Evolutionary conservation across 2,113 vertebrate genomes (phyloP).

Genomic region (Tragelaphus scriptus): DNA sequence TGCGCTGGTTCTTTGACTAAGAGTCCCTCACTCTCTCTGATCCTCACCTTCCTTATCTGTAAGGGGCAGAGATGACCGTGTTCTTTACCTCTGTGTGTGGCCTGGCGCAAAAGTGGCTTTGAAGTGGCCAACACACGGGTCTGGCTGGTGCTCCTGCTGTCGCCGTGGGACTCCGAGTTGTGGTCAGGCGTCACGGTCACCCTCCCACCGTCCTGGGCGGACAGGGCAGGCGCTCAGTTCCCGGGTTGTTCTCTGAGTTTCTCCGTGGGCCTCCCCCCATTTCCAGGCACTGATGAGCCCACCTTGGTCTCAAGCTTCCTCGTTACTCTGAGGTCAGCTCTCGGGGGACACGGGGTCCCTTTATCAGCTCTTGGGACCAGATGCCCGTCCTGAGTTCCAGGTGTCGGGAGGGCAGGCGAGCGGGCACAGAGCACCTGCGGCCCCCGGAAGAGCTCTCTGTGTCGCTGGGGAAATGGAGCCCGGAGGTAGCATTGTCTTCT

Average conservation of each 20-base stretch:
- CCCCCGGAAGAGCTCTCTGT: neutral
- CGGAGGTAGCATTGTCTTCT: neutral
- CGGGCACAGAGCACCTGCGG: no score
- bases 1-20: neutral
- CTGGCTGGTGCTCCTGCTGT: fast-evolving
- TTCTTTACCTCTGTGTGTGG: fast-evolving
- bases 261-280: neutral
- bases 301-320: neutral
- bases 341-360: neutral
- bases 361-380: neutral
- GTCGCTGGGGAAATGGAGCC: neutral
- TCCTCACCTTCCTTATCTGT: neutral
- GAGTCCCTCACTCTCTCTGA: neutral
- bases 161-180: fast-evolving
- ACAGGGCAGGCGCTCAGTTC: neutral
- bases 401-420: neutral
- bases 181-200: fast-evolving
- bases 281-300: neutral
- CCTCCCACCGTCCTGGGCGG: neutral
- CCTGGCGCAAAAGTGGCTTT: neutral
- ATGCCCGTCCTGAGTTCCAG: neutral
- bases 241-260: neutral
- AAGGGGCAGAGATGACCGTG: fast-evolving
- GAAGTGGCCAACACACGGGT: fast-evolving
- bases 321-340: neutral